phyloP scores from a whole-genome alignment of 92 coral and sea anemone genomes.

The Bergia puertoricense region DNA sequence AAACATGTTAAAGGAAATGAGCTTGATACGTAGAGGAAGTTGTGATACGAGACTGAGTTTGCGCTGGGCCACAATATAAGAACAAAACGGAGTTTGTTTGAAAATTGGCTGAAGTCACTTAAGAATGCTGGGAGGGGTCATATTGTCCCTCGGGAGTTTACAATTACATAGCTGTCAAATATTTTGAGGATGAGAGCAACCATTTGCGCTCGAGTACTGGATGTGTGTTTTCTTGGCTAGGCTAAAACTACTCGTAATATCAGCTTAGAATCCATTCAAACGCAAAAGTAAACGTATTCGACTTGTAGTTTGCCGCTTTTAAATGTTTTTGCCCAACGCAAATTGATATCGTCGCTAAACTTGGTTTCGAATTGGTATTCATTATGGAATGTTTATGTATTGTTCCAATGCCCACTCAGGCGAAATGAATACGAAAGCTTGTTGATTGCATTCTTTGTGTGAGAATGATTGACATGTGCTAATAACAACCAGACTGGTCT shows the following conservation, averaged over 20 bases:
- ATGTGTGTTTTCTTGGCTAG: constrained; percentile 27
- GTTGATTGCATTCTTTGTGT: constrained; percentile 79
- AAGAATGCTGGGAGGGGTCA: constrained; percentile 67
- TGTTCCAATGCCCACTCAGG: constrained; percentile 42
- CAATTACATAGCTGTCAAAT: constrained; percentile 62
- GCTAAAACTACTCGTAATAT: constrained; percentile 2
- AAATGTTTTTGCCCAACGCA: not conserved
- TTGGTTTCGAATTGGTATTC: constrained; percentile 31
- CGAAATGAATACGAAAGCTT: constrained; percentile 46
- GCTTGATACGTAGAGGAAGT: constrained; percentile 19
- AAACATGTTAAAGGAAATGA: constrained; percentile 2
- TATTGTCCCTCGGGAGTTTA: constrained; percentile 54
- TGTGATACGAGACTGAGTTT: not conserved
- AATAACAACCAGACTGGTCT: constrained; percentile 36
- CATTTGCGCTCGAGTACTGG: not conserved
- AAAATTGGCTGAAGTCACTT: constrained; percentile 42
- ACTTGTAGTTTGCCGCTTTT: constrained; percentile 14
- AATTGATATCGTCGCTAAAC: constrained; percentile 32
- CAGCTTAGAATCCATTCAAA: not conserved
- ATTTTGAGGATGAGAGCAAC: constrained; percentile 49
- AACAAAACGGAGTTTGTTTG: constrained; percentile 39
- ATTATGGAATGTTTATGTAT: constrained; percentile 35
- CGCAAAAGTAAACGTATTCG: not conserved
- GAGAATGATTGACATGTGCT: constrained; percentile 85
- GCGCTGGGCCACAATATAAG: not conserved